Base-by-base conservation (phyloP, 2,797 vertebrate species). In the Pseudochromis fuscus region DNA sequence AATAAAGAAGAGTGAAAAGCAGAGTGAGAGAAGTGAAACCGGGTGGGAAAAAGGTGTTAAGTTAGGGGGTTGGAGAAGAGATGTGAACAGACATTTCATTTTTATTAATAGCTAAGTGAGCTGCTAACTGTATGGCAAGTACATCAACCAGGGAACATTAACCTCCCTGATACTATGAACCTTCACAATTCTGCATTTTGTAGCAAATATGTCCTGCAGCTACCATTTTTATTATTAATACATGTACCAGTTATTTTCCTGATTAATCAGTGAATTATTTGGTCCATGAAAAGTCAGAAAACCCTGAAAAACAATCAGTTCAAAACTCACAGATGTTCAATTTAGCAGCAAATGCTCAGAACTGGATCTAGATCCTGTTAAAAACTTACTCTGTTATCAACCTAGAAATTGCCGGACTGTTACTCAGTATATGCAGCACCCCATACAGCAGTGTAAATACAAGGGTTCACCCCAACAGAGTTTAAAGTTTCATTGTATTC, bases 101-200 rank as follows among this genome's bases (percentile, higher is more conserved):
- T 81, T 55, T 70, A 60, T 87, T 84, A 85, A 88, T 76, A 81
- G 74, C 52, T 82, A 83, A 86, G 81, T 85, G 77, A 88, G 82
- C 74, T 79, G 76, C 85, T 85, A 85, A 87, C 28, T 69, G 27
- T 35, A 52, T 50, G 37, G 50, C n/a, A 69, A 65, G 49, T 55
- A 23, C 15, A 64, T 15, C 2, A 44, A 71, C 8, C 28, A 46
- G 24, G 16, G 19, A 69, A n/a, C n/a, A n/a, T 42, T 0, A 25
- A 11, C 51, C 1, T n/a, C 18, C 16, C 11, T 60, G 12, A 53
- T 18, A 37, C 3, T 27, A 51, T 30, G 16, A 58, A n/a, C 10
- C 21, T 27, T 28, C 25, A 59, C 10, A 55, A 11, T 78, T 28
- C 4, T 23, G 25, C 4, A 28, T 62, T 35, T 65, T 48, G 11